Evolutionary conservation across 2,113 vertebrate genomes (phyloP).

Genomic region (Spea multiplicata): DNA sequence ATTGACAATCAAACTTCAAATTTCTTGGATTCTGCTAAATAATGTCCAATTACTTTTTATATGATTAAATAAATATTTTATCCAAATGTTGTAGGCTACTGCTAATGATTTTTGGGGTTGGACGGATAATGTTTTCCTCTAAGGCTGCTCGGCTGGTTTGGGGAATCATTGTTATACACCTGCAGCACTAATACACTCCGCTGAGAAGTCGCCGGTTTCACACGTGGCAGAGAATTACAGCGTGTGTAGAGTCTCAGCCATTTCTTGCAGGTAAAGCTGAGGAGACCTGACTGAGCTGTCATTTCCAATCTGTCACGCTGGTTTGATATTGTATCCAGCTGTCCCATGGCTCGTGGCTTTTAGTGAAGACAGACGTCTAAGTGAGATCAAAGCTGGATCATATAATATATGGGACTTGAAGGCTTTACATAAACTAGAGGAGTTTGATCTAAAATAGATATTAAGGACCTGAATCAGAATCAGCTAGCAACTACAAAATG

Average conservation of each 20-base stretch:
- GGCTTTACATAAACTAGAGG: slow-evolving; percentile 42
- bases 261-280: slow-evolving; percentile 44
- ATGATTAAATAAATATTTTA: slow-evolving; percentile 1
- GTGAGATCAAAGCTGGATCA: slow-evolving; percentile 46
- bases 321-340: slow-evolving; percentile 46
- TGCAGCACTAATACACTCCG: slow-evolving; percentile 29
- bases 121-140: slow-evolving; percentile 3
- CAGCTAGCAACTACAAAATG: slow-evolving; percentile 7
- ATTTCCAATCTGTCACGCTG: slow-evolving; percentile 46
- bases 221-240: slow-evolving; percentile 39
- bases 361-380: slow-evolving; percentile 44
- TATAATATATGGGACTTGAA: slow-evolving; percentile 45
- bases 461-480: slow-evolving; percentile 18
- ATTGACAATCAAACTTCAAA: too few species aligned
- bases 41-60: too few species aligned
- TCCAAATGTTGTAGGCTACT: neutral
- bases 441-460: slow-evolving; percentile 41
- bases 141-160: slow-evolving; percentile 17
- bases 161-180: slow-evolving; percentile 12
- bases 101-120: neutral
- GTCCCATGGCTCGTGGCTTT: slow-evolving; percentile 48
- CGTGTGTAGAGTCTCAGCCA: slow-evolving; percentile 19
- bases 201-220: slow-evolving; percentile 13
- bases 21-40: too few species aligned
- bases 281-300: slow-evolving; percentile 46